These are phyloP conservation scores for Pseudorasbora parva DNA, from an alignment of 2,113 vertebrate species.

Conservation along the genomic window DNA sequence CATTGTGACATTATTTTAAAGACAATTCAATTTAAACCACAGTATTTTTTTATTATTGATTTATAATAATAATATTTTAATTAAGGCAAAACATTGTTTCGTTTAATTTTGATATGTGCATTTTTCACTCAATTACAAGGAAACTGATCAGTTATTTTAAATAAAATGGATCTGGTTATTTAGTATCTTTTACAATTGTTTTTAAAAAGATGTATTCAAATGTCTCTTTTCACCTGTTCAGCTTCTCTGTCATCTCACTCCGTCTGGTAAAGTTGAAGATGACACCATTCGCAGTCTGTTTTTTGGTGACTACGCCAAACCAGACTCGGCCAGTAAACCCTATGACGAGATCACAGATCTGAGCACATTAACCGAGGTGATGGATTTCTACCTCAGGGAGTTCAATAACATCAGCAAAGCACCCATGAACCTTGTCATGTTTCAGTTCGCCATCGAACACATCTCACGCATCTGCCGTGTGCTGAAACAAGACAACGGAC, in stretches of 20 bases:
- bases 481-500: constrained; percentile 88
- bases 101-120: background rate
- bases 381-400: constrained; percentile 89
- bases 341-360: constrained; percentile 91
- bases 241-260: constrained; percentile 85
- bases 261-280: constrained; percentile 80
- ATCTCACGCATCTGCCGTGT: constrained; percentile 91
- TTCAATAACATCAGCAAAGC: constrained; percentile 89
- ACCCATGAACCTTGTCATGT: constrained; percentile 92
- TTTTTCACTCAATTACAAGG: background rate
- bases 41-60: background rate
- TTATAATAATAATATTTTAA: background rate
- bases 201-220: background rate
- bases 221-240: constrained; percentile 55
- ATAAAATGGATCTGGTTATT: background rate
- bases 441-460: constrained; percentile 91
- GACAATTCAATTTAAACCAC: too few species aligned
- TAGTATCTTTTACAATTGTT: background rate
- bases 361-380: constrained; percentile 76
- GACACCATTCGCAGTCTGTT: constrained; percentile 86
- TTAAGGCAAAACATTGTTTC: background rate
- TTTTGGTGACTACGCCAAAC: constrained; percentile 87
- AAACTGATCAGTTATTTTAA: background rate
- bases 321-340: constrained; percentile 70
- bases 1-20: too few species aligned